Base-by-base conservation (phyloP, 2,113 vertebrate genomes). In the western clawed frog (Xenopus tropicalis) region DNA sequence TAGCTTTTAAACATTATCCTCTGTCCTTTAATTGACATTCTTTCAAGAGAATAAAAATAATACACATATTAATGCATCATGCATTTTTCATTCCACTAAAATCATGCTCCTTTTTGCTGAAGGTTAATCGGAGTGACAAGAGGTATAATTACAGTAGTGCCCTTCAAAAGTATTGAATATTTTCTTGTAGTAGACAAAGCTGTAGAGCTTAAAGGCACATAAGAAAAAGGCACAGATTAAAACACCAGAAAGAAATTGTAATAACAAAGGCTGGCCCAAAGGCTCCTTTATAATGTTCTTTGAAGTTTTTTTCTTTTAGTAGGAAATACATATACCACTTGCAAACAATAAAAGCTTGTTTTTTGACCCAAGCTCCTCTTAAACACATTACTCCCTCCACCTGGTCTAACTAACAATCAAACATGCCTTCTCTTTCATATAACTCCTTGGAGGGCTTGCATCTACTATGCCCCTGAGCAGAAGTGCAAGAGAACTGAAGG, bases 41-140 rank as follows among this genome's bases (percentile, higher is more conserved):
- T 63, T 68, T 68, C 13, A 43, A 17, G 8, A 70, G 54, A 44
- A 59, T 43, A 11, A 43, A 58, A 70, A 70, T 70, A 16, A 58
- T 70, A 70, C 54, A 70, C 21, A 25, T 43, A 16, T 59, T 67
- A 67, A 67, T 67, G 46, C 65, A 52, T 51, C 57, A 70, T 70
- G 54, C 37, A 58, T 58, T 43, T 57, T 59, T 70, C 56, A 43
- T 54, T 59, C 56, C 29, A 22, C 29, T 59, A 37, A 24, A 42
- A 59, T 20, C 14, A 17, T 43, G 57, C 52, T 44, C 68, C 54
- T 58, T 59, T 70, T 48, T 58, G 68, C 68, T 54, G 57, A 70
- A 70, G 54, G 68, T 59, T 70, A 58, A 59, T 70, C 68, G 43
- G 68, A 59, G 57, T 70, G 68, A 70, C 54, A 59, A 25, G 54